These are phyloP conservation scores for Dicrurus megarhynchus DNA, from an alignment of 2,113 vertebrate species.

Conservation along the genomic window DNA sequence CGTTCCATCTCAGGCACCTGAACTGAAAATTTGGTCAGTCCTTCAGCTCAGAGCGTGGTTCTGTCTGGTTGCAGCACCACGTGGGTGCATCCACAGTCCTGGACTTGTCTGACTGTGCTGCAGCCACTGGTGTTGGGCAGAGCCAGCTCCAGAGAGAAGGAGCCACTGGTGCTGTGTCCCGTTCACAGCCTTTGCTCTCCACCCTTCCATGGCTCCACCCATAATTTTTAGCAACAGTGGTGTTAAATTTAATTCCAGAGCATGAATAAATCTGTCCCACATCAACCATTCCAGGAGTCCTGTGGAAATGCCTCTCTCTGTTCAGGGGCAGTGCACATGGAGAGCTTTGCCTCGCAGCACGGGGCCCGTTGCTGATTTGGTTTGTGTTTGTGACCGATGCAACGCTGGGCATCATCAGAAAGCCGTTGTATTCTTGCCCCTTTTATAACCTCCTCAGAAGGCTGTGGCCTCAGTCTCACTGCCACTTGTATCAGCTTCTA, in stretches of 20 bases:
- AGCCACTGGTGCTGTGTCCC: too few species aligned
- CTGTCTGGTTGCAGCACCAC: not conserved
- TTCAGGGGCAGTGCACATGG: fast-evolving
- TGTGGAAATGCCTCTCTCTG: not conserved
- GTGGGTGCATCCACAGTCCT: not conserved
- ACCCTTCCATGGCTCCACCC: not conserved
- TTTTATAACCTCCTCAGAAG: not conserved
- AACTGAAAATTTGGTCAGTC: not conserved
- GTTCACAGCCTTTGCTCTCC: not conserved
- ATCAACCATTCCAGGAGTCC: not conserved
- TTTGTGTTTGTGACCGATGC: not conserved
- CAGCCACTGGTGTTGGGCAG: not conserved
- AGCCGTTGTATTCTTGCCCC: not conserved
- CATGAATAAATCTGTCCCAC: not conserved
- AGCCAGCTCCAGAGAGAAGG: fast-evolving
- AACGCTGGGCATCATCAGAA: not conserved
- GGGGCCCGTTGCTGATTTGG: fast-evolving
- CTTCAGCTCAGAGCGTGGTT: not conserved
- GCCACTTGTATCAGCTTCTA: not conserved
- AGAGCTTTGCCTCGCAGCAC: not conserved
- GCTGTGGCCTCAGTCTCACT: not conserved
- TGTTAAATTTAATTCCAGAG: not conserved
- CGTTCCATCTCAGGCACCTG: fast-evolving
- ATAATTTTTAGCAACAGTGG: not conserved
- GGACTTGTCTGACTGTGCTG: fast-evolving